Evolutionary conservation across 2,888 invertebrate genomes (phyloP), one percentile per base, ranked within the genome.

Genomic region (Drosophila kambysellisi): DNA sequence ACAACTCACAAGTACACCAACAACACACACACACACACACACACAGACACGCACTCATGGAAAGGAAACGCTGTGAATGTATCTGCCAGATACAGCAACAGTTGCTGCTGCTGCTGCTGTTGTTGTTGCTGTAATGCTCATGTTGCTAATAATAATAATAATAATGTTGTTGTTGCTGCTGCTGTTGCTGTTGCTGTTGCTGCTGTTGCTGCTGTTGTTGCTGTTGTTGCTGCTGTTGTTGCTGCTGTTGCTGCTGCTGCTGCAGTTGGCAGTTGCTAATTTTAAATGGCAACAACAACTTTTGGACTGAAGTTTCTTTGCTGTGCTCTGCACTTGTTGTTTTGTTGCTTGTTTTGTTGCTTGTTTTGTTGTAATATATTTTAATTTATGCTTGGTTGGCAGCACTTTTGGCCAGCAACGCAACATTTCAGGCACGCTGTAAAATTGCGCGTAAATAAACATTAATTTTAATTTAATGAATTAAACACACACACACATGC

Each of bases 401-500:
- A 74, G 89, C 76, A 84, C 88, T 87, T 85, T 85, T 89, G 85
- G 85, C 85, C 81, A 75, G 57, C 79, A 80, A 78, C 76, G 77
- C 76, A 67, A 62, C 83, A 82, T 79, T 82, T 81, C 82, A 69
- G 80, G 68, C 83, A 75, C 70, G 75, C 75, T 82, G 82, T 74
- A 89, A 89, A 87, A 85, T 85, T 71, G 82, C 75, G 85, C 89
- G 89, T 89, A 89, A 88, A 88, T 78, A 76, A 85, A 77, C 88
- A 85, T 86, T 88, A 86, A 88, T 86, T 88, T 89, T 88, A 85
- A 88, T 88, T 88, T 89, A 88, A 86, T 86, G 88, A 86, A 86
- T 86, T 82, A 85, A 86, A 85, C 73, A 78, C 79, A 25, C 25
- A 25, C 20, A 25, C 25, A 74, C 51, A 67, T 58, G 17, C 29